A percentile compares a stretch with the other conserved stretches of the same genome.
Evolutionary conservation across 2,888 invertebrate genomes (phyloP).

Genomic region (Mimas tiliae): DNA sequence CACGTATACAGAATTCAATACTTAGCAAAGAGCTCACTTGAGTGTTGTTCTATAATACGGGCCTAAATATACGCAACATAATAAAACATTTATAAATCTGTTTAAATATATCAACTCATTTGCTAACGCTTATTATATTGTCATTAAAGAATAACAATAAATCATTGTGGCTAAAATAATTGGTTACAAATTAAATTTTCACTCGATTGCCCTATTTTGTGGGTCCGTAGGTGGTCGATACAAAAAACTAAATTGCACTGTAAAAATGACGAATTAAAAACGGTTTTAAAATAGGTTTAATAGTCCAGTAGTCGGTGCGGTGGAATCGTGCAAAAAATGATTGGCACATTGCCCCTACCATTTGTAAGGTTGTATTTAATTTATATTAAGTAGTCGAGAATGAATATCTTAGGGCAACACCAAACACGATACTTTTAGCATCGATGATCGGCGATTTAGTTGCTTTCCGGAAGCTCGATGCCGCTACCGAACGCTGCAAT

Average conservation of each 20-base stretch:
- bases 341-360: slow-evolving; percentile 36
- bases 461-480: too few species aligned
- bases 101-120: background rate
- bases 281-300: slow-evolving; percentile 36
- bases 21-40: too few species aligned
- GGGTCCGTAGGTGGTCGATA: slow-evolving; percentile 20
- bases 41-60: too few species aligned
- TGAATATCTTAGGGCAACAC: background rate
- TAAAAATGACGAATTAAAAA: slow-evolving; percentile 40
- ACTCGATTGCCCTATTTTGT: background rate
- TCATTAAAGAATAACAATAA: too few species aligned
- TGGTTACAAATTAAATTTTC: background rate
- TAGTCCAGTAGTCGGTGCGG: slow-evolving; percentile 32
- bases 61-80: too few species aligned
- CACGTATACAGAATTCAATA: too few species aligned
- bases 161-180: background rate
- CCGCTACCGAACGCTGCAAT: too few species aligned
- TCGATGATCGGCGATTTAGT: too few species aligned
- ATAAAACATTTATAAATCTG: too few species aligned
- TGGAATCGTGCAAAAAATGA: slow-evolving; percentile 41
- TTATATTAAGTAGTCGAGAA: background rate
- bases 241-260: slow-evolving; percentile 24
- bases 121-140: too few species aligned
- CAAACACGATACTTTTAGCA: too few species aligned
- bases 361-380: slow-evolving; percentile 23